Evolutionary conservation across 2,113 vertebrate genomes (phyloP).

Genomic region (Glaucidium brasilianum): DNA sequence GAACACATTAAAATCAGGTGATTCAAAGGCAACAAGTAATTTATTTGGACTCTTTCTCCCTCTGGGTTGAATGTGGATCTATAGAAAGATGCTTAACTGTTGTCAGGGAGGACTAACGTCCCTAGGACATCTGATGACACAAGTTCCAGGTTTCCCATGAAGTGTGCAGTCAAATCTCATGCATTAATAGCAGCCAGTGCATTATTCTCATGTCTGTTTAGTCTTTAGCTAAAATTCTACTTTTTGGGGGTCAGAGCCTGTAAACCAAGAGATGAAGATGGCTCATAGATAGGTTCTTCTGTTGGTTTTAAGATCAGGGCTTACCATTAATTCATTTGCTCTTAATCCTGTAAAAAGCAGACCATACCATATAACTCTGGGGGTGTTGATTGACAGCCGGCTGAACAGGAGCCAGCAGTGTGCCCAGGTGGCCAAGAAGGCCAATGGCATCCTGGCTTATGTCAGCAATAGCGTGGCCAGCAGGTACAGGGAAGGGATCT

Average conservation of each 20-base stretch:
- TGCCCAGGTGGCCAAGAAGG: no score
- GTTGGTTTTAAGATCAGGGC: background rate
- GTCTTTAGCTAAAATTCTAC: background rate
- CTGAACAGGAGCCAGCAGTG: no score
- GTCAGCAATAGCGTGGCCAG: no score
- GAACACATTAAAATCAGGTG: background rate
- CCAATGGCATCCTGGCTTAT: no score
- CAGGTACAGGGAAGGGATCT: no score
- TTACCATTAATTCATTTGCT: background rate
- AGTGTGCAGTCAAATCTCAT: background rate
- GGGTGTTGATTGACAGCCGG: no score
- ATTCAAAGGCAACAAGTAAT: background rate
- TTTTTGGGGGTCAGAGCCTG: background rate
- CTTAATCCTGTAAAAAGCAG: background rate
- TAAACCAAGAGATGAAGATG: background rate
- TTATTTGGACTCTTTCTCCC: background rate
- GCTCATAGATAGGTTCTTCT: background rate
- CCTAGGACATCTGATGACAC: background rate
- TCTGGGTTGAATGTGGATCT: background rate
- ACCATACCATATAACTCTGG: background rate
- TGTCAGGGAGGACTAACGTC: background rate
- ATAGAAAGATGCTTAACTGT: background rate
- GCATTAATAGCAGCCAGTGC: background rate
- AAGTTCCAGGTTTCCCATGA: background rate
- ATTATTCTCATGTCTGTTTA: background rate